Conservation (phyloP, 1,140 invertebrate species). For the Mercenaria mercenaria region DNA sequence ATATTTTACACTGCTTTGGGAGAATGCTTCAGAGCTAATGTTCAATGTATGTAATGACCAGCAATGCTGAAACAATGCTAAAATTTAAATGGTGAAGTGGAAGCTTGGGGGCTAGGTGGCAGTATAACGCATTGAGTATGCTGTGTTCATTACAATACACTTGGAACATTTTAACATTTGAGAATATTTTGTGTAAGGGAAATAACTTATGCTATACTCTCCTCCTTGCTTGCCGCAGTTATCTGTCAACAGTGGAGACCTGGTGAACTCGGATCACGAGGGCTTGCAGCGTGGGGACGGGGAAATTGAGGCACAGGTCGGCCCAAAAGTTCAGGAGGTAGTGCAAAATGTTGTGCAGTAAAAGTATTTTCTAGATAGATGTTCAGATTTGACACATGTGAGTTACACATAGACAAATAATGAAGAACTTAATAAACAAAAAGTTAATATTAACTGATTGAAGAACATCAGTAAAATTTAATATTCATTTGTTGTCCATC, state of each 20-base stretch:
- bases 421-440: background rate
- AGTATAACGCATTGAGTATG: background rate
- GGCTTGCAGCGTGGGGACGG: slow-evolving; percentile 77
- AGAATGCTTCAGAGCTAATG: background rate
- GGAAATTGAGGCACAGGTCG: slow-evolving; percentile 62
- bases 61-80: background rate
- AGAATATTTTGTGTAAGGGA: background rate
- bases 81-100: too few species aligned
- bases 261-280: slow-evolving; percentile 78
- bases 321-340: slow-evolving; percentile 68
- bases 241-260: slow-evolving; percentile 83
- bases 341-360: slow-evolving; percentile 67
- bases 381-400: background rate
- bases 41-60: background rate
- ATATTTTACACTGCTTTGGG: background rate
- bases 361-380: background rate
- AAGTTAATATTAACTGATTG: too few species aligned
- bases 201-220: background rate
- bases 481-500: too few species aligned
- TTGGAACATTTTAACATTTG: slow-evolving; percentile 12
- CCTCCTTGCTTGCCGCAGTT: slow-evolving; percentile 69
- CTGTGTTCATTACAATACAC: background rate
- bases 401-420: background rate
- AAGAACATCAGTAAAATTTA: too few species aligned
- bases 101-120: background rate